These are phyloP conservation scores for Psettodes erumei DNA, from an alignment of 2,113 vertebrate genomes.

Conservation along the genomic window DNA sequence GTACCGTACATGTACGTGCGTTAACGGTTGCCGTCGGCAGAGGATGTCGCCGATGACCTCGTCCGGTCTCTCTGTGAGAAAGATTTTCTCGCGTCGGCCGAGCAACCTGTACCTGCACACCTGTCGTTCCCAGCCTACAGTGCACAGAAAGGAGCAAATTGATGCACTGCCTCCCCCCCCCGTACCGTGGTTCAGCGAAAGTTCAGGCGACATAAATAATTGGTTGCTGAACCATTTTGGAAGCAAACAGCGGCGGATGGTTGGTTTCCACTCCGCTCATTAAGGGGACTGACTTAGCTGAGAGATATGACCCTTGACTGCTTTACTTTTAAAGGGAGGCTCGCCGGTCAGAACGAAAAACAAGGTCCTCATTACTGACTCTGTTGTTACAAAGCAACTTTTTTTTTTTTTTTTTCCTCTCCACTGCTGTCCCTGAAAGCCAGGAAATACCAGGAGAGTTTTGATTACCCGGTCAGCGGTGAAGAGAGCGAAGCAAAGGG, in stretches of 20 bases:
- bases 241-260: slow-evolving; percentile 22
- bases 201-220: slow-evolving; percentile 2
- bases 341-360: slow-evolving; percentile 35
- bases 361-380: slow-evolving; percentile 61
- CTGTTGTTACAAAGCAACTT: slow-evolving; percentile 31
- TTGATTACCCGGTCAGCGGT: slow-evolving; percentile 46
- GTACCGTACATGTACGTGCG: too few relatives aligned
- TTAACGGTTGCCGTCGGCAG: too few relatives aligned
- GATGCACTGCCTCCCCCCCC: background rate
- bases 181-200: background rate
- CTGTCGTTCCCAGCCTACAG: background rate
- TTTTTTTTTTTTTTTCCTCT: background rate
- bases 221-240: slow-evolving; percentile 39
- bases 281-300: slow-evolving; percentile 36
- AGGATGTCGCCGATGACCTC: too few relatives aligned
- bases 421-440: slow-evolving; percentile 26
- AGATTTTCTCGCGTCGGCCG: background rate
- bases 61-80: too few relatives aligned
- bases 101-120: background rate
- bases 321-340: slow-evolving; percentile 31
- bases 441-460: slow-evolving; percentile 16
- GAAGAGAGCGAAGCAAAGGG: slow-evolving; percentile 24
- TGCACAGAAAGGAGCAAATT: background rate
- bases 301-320: slow-evolving; percentile 53
- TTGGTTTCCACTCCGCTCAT: slow-evolving; percentile 52